Evolutionary conservation across 2,797 vertebrate species (phyloP).

Genomic region (Lutra lutra): DNA sequence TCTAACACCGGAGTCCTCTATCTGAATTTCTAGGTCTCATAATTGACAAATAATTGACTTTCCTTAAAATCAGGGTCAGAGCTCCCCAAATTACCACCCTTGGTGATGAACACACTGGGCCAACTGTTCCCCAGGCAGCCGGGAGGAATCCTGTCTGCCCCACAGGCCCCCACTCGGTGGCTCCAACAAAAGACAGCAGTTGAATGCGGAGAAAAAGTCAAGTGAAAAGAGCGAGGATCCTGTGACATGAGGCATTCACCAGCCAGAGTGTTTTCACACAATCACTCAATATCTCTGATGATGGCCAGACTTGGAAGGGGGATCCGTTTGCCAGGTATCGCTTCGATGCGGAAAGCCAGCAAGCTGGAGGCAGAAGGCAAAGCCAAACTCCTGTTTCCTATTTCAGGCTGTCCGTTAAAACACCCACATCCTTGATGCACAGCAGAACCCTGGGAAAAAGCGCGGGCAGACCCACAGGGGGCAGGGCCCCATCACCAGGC

Average conservation of each 20-base stretch:
- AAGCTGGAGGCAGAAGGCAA: background rate
- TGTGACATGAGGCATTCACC: slow-evolving; percentile 45
- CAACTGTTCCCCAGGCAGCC: slow-evolving; percentile 67
- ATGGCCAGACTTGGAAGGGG: slow-evolving; percentile 16
- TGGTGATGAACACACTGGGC: slow-evolving; percentile 57
- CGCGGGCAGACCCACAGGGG: background rate
- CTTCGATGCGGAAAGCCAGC: background rate
- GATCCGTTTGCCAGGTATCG: slow-evolving; percentile 23
- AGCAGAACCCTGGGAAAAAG: background rate
- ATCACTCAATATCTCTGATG: slow-evolving; percentile 44
- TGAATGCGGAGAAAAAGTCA: slow-evolving; percentile 65
- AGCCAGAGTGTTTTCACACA: slow-evolving; percentile 72
- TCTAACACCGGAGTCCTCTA: background rate
- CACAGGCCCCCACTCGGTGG: background rate
- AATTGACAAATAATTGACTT: slow-evolving; percentile 72
- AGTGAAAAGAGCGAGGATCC: slow-evolving; percentile 63
- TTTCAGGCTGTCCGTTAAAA: background rate
- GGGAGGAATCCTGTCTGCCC: slow-evolving; percentile 56
- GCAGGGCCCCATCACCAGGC: background rate
- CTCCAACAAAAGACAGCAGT: slow-evolving; percentile 72
- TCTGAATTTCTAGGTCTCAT: slow-evolving; percentile 48
- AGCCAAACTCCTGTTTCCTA: background rate
- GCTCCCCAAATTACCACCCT: slow-evolving; percentile 55
- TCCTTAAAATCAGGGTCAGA: slow-evolving; percentile 69
- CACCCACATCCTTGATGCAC: background rate